Base-by-base conservation (phyloP, 2,113 vertebrate species). In the Lipophrys pholis region DNA sequence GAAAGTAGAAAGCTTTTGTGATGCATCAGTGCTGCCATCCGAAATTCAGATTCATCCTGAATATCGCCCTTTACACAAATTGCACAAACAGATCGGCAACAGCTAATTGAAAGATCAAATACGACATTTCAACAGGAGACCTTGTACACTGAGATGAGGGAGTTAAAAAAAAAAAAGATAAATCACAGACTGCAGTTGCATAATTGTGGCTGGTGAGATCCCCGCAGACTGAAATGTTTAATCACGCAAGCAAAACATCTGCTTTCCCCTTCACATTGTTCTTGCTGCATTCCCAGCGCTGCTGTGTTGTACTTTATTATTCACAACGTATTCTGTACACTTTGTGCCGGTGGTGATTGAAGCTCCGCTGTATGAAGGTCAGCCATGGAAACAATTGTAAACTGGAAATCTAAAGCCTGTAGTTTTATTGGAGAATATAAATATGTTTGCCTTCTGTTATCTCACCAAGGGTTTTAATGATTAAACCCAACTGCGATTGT, bases 221-320 rank as follows among this genome's bases (percentile, higher is more conserved):
- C 54, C 76, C 38, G 59, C 50, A 60, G 67, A 68, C 43, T 12
- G 54, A 82, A 63, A 57, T 45, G 56, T 76, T 80, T 78, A 81
- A 89, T 70, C 69, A 79, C 60, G 51, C 53, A 30, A 41, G 73
- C 56, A 46, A 74, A 87, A 83, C 81, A 69, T 81, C 74, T 79
- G 63, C 54, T 67, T 66, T 53, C 45, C 21, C 46, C 9, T 52
- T 39, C 48, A 10, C 50, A 48, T n/a, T 45, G 16, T 14, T 15
- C 45, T 7, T n/a, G 36, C 11, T 38, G 14, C 16, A 48, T 61
- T 16, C n/a, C 6, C 38, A 57, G 65, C 75, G 56, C 69, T 48
- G 59, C 69, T 30, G 2, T 30, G 76, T 79, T 59, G 80, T 80
- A 60, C 57, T 50, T 49, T 62, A 51, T n/a, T 8, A 2, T 38